Conservation (phyloP, 2,113 vertebrate genomes). For the Gobius niger region DNA sequence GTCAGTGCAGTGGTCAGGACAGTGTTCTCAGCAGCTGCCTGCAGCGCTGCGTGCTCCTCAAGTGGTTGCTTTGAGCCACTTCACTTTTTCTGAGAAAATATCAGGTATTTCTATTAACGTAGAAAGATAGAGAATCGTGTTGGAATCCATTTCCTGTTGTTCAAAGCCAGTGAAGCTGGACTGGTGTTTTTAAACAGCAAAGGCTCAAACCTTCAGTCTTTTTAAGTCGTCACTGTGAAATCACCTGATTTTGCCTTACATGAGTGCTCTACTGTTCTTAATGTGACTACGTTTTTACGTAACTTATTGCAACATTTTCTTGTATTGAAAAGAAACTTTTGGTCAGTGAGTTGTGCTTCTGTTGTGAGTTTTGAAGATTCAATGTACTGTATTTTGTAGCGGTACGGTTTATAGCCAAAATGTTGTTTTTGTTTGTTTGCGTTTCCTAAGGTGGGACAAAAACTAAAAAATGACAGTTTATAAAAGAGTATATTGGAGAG, state of each 20-base stretch:
- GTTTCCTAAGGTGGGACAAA: slow-evolving; percentile 53
- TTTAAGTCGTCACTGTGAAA: slow-evolving; percentile 82
- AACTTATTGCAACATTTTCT: slow-evolving; percentile 72
- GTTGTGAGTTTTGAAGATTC: slow-evolving; percentile 74
- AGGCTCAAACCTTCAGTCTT: slow-evolving; percentile 62
- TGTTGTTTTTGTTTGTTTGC: slow-evolving; percentile 33
- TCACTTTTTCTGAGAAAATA: slow-evolving; percentile 50
- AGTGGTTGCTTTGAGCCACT: slow-evolving; percentile 30
- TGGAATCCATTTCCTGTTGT: slow-evolving; percentile 50
- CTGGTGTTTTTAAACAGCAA: slow-evolving; percentile 47
- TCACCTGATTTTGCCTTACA: slow-evolving; percentile 85
- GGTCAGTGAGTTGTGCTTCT: slow-evolving; percentile 73
- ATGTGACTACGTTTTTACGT: slow-evolving; percentile 76
- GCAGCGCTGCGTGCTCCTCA: slow-evolving; percentile 29
- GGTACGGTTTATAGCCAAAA: slow-evolving; percentile 73
- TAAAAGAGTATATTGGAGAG: slow-evolving; percentile 36
- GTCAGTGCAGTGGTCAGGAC: slow-evolving; percentile 40
- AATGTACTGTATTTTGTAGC: slow-evolving; percentile 78
- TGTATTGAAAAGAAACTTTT: slow-evolving; percentile 70
- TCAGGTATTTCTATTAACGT: slow-evolving; percentile 62
- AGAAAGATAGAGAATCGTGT: slow-evolving; percentile 41
- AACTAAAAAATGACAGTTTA: slow-evolving; percentile 24
- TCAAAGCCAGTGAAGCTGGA: slow-evolving; percentile 49
- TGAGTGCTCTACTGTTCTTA: slow-evolving; percentile 76
- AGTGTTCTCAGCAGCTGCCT: slow-evolving; percentile 32